Percentiles rank a stretch among this genome's conserved stretches.
Conservation (phyloP, 2,888 invertebrate genomes). For the Sphaeridia pumilis region DNA sequence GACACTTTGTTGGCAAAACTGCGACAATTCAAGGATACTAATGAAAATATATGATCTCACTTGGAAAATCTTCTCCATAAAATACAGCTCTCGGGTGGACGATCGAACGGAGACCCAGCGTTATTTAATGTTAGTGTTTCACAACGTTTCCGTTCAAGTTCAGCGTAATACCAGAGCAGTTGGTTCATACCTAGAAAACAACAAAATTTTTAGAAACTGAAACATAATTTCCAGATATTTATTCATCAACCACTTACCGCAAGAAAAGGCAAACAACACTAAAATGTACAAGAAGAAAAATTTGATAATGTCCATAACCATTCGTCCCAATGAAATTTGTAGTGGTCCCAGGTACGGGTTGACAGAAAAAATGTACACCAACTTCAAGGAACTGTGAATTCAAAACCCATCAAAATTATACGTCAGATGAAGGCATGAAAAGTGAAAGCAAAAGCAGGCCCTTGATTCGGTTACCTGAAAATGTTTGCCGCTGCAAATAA, state of each 20-base stretch:
- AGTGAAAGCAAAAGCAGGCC: not conserved
- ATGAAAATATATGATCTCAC: too few species aligned
- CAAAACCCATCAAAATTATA: not conserved
- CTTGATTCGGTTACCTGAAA: constrained; percentile 49
- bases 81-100: constrained; percentile 40
- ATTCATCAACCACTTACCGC: too few species aligned
- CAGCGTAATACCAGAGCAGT: constrained; percentile 76
- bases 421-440: not conserved
- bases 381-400: constrained; percentile 71
- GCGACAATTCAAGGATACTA: not conserved
- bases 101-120: constrained; percentile 12
- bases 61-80: constrained; percentile 43
- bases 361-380: constrained; percentile 73
- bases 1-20: not conserved
- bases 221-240: too few species aligned
- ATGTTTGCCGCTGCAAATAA: constrained; percentile 98
- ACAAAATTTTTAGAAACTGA: not conserved
- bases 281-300: constrained; percentile 61
- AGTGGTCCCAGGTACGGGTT: constrained; percentile 86
- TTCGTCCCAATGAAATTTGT: constrained; percentile 78
- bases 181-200: constrained; percentile 53
- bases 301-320: constrained; percentile 84
- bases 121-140: not conserved
- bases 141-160: constrained; percentile 38
- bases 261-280: constrained; percentile 50